Conservation (phyloP, 2,113 vertebrate species). For the Tringa solitaria region DNA sequence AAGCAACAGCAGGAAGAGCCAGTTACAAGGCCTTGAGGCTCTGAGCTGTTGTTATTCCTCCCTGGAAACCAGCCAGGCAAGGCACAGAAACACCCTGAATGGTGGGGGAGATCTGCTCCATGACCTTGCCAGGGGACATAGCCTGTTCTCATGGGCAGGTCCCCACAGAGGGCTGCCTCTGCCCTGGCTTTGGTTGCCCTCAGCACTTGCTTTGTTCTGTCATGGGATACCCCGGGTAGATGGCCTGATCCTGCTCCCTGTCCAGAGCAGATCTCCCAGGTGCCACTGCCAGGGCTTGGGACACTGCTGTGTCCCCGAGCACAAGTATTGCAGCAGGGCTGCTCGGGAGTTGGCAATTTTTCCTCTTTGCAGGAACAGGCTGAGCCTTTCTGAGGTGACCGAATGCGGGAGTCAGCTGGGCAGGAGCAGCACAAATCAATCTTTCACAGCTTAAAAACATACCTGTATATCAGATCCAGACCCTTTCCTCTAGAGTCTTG, state of each 20-base stretch:
- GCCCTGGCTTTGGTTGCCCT: neutral
- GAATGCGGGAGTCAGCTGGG: slow-evolving; percentile 25
- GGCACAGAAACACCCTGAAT: neutral
- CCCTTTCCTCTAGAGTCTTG: slow-evolving; percentile 52
- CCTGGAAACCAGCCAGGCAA: neutral
- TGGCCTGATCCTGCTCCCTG: neutral
- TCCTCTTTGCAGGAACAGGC: slow-evolving; percentile 10
- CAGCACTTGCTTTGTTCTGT: neutral
- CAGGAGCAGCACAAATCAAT: slow-evolving; percentile 46
- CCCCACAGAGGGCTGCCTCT: neutral
- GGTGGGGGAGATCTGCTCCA: accelerated
- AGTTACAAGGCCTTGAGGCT: slow-evolving; percentile 14
- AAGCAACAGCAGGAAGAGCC: slow-evolving; percentile 38
- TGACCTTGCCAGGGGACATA: accelerated
- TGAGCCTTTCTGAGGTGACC: slow-evolving; percentile 4
- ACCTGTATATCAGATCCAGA: slow-evolving; percentile 47
- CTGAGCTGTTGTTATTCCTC: neutral
- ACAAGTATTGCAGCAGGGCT: neutral
- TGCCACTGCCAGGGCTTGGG: neutral
- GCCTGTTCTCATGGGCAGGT: neutral
- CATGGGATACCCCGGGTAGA: neutral
- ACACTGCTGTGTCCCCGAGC: neutral
- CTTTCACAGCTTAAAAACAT: slow-evolving; percentile 51
- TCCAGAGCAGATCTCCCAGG: neutral
- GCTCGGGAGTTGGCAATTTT: neutral